Evolutionary conservation across 1,140 invertebrate species (phyloP).

Genomic region (Saccostrea glomerata): DNA sequence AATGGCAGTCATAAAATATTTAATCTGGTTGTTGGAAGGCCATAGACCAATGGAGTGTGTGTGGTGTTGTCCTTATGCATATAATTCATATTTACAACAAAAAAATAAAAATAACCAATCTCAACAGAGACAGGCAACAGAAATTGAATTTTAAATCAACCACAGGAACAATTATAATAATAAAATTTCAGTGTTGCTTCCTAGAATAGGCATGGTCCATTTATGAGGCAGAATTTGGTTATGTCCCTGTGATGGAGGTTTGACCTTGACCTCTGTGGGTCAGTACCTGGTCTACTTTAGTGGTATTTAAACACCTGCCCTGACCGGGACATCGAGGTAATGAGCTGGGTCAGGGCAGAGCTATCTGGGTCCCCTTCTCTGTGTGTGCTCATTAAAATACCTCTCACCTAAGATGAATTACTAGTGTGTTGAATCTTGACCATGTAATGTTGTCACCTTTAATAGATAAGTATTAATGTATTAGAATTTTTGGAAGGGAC

Average conservation of each 20-base stretch:
- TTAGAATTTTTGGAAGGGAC: background rate
- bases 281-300: background rate
- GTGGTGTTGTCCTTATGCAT: background rate
- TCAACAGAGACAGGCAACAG: too few relatives aligned
- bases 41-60: background rate
- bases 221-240: too few relatives aligned
- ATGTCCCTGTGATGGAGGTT: background rate
- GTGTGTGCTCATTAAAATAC: background rate
- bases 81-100: too few relatives aligned
- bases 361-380: background rate
- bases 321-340: background rate
- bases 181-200: too few relatives aligned
- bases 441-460: background rate
- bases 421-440: background rate
- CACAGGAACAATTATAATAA: too few relatives aligned
- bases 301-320: background rate
- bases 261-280: background rate
- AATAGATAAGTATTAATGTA: conserved; percentile 26
- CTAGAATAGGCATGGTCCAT: too few relatives aligned
- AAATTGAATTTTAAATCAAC: too few relatives aligned
- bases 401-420: background rate
- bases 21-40: background rate
- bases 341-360: background rate
- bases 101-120: too few relatives aligned
- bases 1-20: background rate